Percentiles rank a stretch among this genome's conserved stretches.
These are phyloP conservation scores for Clarias laeviceps DNA, from an alignment of 2,797 vertebrate genomes.

Conservation along the genomic window DNA sequence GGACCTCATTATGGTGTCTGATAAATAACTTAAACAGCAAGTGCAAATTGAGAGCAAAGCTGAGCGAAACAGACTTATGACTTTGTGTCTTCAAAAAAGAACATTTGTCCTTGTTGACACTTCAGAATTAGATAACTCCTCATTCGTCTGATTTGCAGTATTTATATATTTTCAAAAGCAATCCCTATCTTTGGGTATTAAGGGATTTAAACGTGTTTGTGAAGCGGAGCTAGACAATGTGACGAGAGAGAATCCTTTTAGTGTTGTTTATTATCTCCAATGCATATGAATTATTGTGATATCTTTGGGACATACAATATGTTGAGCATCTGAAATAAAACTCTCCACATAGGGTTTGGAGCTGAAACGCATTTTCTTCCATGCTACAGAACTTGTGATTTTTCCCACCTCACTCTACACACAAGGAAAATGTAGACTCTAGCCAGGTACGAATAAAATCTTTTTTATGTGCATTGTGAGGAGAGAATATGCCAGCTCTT, in stretches of 20 bases:
- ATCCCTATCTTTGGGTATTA: slow-evolving; percentile 47
- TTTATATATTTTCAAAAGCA: slow-evolving; percentile 36
- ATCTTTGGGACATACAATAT: neutral
- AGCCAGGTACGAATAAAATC: neutral
- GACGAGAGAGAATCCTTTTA: slow-evolving; percentile 21
- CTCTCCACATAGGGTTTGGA: neutral
- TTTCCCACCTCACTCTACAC: neutral
- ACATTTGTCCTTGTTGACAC: slow-evolving; percentile 26
- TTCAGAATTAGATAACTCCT: slow-evolving; percentile 35
- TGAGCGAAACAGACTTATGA: neutral
- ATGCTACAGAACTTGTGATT: neutral
- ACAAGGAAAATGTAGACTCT: neutral
- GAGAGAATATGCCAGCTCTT: neutral
- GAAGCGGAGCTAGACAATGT: slow-evolving; percentile 40
- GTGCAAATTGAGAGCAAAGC: too few relatives aligned
- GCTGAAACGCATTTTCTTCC: neutral
- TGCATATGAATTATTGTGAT: neutral
- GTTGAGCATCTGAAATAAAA: neutral
- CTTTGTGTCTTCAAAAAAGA: slow-evolving; percentile 11
- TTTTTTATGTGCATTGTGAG: neutral
- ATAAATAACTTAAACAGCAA: neutral
- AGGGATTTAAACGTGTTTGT: slow-evolving; percentile 46
- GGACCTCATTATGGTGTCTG: neutral
- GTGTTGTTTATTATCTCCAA: neutral
- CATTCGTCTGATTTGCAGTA: slow-evolving; percentile 48